Evolutionary conservation across 2,113 vertebrate species (phyloP).

Genomic region (Paracanthobrama guichenoti): DNA sequence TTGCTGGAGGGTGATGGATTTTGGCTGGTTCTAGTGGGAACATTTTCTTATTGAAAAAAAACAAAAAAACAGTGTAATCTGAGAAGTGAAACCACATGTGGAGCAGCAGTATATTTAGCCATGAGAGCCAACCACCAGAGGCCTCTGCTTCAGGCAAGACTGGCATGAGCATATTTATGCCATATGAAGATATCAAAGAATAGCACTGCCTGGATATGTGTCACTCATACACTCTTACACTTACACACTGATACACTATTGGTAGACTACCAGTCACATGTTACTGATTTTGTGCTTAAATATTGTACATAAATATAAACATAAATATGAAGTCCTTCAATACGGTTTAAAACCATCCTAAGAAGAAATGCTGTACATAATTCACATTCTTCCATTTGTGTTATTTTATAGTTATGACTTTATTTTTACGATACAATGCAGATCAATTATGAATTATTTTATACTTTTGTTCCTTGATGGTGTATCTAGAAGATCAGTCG

Average conservation of each 20-base stretch:
- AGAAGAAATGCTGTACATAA: too few species aligned
- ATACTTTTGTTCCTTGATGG: too few species aligned
- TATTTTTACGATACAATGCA: too few species aligned
- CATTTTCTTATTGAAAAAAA: conserved; percentile 62
- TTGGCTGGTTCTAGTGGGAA: background rate
- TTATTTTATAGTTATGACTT: too few species aligned
- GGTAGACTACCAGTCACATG: background rate
- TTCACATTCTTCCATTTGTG: too few species aligned
- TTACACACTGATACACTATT: background rate
- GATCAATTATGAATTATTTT: too few species aligned
- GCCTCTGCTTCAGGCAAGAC: conserved; percentile 49
- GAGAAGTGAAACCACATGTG: conserved; percentile 43
- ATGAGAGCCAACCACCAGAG: conserved; percentile 61
- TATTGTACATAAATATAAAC: background rate
- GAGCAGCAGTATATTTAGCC: conserved; percentile 65
- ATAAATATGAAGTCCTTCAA: too few species aligned
- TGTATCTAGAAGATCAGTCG: too few species aligned
- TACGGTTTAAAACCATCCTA: too few species aligned
- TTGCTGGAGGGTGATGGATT: conserved; percentile 28
- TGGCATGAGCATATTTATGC: conserved; percentile 49
- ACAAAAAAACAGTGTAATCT: conserved; percentile 59
- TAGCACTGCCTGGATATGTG: background rate
- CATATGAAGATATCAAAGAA: conserved; percentile 15
- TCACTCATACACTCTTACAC: background rate
- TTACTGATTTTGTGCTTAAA: background rate